phyloP scores from a whole-genome alignment of 2,888 invertebrate genomes.

The Labia minor region DNA sequence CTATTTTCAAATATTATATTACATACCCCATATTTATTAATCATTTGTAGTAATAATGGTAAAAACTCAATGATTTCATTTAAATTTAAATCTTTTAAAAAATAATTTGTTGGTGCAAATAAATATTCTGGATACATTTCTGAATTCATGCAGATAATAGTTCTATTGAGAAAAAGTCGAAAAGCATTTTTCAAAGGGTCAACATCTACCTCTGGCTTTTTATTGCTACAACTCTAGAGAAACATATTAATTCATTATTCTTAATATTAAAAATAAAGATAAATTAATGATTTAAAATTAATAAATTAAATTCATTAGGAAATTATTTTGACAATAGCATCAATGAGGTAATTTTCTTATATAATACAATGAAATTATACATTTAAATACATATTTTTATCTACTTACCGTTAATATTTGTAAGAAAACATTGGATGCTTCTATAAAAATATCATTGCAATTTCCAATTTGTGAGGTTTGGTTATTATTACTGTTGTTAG shows the following conservation, averaged over 20 bases:
- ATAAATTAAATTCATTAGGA: neutral
- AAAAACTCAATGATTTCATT: conserved; percentile 37
- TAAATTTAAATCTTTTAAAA: conserved; percentile 16
- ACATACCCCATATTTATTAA: conserved; percentile 44
- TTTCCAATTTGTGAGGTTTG: conserved; percentile 42
- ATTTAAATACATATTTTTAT: conserved; percentile 16
- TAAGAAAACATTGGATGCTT: conserved; percentile 41
- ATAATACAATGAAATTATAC: neutral
- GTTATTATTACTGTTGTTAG: conserved; percentile 37
- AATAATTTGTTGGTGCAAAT: neutral
- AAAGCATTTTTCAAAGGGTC: neutral
- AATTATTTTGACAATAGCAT: neutral
- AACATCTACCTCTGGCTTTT: neutral
- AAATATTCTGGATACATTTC: neutral
- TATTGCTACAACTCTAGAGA: neutral
- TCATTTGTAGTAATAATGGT: conserved; percentile 45
- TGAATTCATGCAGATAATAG: neutral
- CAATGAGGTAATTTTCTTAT: neutral
- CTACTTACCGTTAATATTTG: conserved; percentile 30
- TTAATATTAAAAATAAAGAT: neutral
- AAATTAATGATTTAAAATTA: conserved; percentile 18
- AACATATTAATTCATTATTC: neutral
- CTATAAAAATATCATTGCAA: conserved; percentile 40
- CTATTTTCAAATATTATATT: neutral
- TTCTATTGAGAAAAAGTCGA: neutral